These are phyloP conservation scores for Gallinago solitaria DNA, from an alignment of 2,797 vertebrate genomes.

Conservation along the genomic window DNA sequence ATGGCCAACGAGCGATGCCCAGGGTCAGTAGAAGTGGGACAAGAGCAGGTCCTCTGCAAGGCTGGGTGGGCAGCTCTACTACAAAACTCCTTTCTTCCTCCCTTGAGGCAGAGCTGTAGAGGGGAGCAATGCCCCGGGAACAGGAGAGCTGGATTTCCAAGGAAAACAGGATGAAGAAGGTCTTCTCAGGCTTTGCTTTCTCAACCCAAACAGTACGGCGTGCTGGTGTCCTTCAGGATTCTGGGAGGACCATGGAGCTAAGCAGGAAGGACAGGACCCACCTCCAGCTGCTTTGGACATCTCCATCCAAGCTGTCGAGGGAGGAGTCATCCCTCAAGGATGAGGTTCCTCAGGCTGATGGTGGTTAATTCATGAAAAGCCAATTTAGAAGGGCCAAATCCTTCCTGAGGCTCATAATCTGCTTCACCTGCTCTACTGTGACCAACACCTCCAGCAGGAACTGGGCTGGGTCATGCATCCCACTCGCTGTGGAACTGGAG, in stretches of 20 bases:
- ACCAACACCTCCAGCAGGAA: not conserved
- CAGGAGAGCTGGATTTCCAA: not conserved
- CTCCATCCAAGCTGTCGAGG: not conserved
- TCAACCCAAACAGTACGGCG: not conserved
- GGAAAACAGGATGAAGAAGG: not conserved
- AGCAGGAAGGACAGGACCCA: not conserved
- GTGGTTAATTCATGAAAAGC: not conserved
- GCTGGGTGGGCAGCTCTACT: not conserved
- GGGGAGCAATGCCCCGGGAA: not conserved
- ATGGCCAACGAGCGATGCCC: fast-evolving
- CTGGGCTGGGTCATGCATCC: not conserved
- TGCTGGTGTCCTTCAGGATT: not conserved
- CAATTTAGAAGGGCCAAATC: not conserved
- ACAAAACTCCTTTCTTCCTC: fast-evolving
- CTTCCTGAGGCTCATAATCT: not conserved
- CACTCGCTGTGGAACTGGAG: fast-evolving
- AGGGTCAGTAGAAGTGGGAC: not conserved
- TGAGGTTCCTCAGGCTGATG: not conserved
- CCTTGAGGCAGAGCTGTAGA: not conserved
- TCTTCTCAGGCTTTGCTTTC: not conserved
- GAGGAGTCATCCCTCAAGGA: not conserved
- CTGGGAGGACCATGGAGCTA: not conserved
- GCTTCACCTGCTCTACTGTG: not conserved
- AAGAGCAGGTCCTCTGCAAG: not conserved
- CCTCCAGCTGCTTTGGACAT: fast-evolving